Percentiles rank a stretch among this genome's conserved stretches.
These are phyloP conservation scores for Tipula vernalis DNA, from an alignment of 2,888 invertebrate genomes.

Conservation along the genomic window DNA sequence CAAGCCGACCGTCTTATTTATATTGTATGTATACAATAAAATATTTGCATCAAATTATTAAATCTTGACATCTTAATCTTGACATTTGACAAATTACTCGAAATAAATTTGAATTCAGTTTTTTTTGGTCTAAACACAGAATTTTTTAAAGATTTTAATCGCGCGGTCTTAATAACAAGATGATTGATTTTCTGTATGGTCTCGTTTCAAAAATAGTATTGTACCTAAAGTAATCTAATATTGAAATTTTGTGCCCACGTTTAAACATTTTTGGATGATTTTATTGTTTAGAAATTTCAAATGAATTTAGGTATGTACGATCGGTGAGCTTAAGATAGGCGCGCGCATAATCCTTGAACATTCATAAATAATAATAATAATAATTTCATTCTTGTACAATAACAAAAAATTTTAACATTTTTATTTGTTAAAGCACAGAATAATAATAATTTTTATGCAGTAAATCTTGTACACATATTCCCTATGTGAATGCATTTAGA, in stretches of 20 bases:
- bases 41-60: background rate
- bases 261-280: background rate
- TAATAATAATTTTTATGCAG: background rate
- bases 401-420: background rate
- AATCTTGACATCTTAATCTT: background rate
- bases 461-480: background rate
- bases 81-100: background rate
- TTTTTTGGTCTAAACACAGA: background rate
- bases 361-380: background rate
- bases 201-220: background rate
- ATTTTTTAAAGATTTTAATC: background rate
- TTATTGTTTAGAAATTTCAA: background rate
- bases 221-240: background rate
- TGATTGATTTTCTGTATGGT: background rate
- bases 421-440: background rate
- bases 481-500: background rate
- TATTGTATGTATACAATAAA: background rate
- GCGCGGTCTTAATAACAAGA: background rate
- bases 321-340: background rate
- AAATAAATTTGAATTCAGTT: background rate
- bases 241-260: background rate
- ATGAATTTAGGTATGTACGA: background rate
- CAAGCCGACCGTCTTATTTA: background rate
- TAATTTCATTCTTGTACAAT: background rate
- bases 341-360: background rate